Base-by-base conservation (phyloP, 2,888 invertebrate species). In the Apeira syringaria region DNA sequence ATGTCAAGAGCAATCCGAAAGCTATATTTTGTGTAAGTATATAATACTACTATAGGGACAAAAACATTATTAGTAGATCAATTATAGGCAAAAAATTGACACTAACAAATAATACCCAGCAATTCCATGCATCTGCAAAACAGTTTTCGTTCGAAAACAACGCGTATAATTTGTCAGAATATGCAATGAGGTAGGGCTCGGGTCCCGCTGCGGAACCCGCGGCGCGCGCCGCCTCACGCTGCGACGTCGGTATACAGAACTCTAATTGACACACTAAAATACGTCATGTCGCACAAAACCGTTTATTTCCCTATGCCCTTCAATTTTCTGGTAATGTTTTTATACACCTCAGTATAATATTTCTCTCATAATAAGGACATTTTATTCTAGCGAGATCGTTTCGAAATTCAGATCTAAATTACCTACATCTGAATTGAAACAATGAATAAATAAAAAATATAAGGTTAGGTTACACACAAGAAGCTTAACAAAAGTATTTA, bases 201-300 rank as follows among this genome's bases (percentile, higher is more conserved):
- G 57, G 57, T 7, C 64, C 68, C 67, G 64, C 70, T 59, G 76
- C 52, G 74, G 54, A 56, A 56, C 74, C 73, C 61, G 67, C 61
- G 42, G 71, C 59, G 74, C 50, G 61, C 62, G 59, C 57, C 68
- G 68, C 61, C 72, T 71, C 87, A 76, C 64, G 86, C 88, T 85
- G 87, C 30, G 87, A 52, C 72, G 74, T 75, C 77, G 70, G 75
- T 68, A 85, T 75, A 84, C 86, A 86, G 71, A 79, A 75, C 82
- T 86, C 86, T 87, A 88, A 89, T 88, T 87, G 87, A 86, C 82
- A 87, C 85, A 85, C 84, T 85, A 83, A 81, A 82, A 80, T 79
- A 77, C 75, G 74, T 78, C 75, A 77, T 67, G 60, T 63, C 54
- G 61, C 64, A 79, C 66, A 74, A 74, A 76, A 75, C 44, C 48